These are phyloP conservation scores for Hyperoplus lanceolatus DNA, from an alignment of 2,797 vertebrate genomes.

Conservation along the genomic window DNA sequence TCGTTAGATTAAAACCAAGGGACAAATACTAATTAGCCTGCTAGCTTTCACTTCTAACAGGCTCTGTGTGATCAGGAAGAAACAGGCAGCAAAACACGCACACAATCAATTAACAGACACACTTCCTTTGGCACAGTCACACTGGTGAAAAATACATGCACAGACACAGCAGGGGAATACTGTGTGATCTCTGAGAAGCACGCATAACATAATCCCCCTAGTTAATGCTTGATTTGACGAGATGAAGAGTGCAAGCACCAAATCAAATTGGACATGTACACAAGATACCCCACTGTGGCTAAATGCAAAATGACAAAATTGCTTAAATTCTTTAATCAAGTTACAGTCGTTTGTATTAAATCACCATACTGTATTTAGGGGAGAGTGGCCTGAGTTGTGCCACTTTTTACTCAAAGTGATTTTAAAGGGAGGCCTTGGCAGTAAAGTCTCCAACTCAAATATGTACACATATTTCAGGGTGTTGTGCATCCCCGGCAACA, in stretches of 20 bases:
- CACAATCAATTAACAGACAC: conserved; percentile 44
- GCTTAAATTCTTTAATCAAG: neutral
- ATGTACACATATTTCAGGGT: too few relatives aligned
- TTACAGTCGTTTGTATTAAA: neutral
- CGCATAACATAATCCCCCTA: conserved; percentile 49
- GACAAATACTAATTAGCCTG: conserved; percentile 77
- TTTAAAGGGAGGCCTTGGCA: too few relatives aligned
- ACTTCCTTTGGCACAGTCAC: conserved; percentile 50
- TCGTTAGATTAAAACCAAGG: conserved; percentile 69
- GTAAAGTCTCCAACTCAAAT: too few relatives aligned
- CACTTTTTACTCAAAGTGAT: too few relatives aligned
- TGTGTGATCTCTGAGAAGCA: conserved; percentile 53
- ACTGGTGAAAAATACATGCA: conserved; percentile 36
- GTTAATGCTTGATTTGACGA: conserved; percentile 54
- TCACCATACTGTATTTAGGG: too few relatives aligned
- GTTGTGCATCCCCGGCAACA: too few relatives aligned
- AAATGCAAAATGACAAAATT: conserved; percentile 57
- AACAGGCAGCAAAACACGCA: conserved; percentile 33
- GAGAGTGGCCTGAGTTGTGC: too few relatives aligned
- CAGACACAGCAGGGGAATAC: conserved; percentile 46
- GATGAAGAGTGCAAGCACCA: conserved; percentile 50
- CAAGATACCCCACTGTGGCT: conserved; percentile 45
- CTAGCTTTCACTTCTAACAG: conserved; percentile 66
- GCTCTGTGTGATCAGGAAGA: conserved; percentile 60
- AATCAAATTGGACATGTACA: conserved; percentile 55